Evolutionary conservation across 2,888 invertebrate species (phyloP), one percentile per base, ranked within the genome.

Genomic region (Tortrix viridana): DNA sequence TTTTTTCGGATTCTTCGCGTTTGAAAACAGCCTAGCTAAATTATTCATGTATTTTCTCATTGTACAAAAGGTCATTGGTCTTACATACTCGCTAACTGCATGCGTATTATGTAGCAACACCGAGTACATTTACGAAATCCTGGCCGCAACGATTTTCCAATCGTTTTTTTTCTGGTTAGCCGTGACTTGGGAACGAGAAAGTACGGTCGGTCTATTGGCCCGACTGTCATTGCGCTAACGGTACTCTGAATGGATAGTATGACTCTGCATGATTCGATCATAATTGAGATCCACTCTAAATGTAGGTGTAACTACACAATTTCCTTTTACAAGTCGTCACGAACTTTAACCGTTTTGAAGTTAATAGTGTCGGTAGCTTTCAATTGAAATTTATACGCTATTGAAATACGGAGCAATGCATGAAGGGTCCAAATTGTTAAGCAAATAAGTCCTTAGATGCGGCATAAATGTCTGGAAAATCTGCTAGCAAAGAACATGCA

Each of bases 221-320:
- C 71, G 77, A 75, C 79, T 87, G 84, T 84, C 88, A 85, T 87
- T 86, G 82, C 67, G 26, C 46, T 88, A 89, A 88, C 89, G 88
- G 89, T 85, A 85, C 67, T 66, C 67, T 60, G 76, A 81, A 88
- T 85, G 83, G 81, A 82, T 81, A 77, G 78, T 84, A 88, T 88
- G 89, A 88, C 89, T 81, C 67, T 72, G 86, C 89, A 88, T 82
- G 79, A 87, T 88, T 88, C 80, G 79, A 81, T 79, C 74, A 84
- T 87, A 85, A 87, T 87, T 82, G 84, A 82, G 81, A 80, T 74
- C 76, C 76, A 80, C 79, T 83, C 76, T 73, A 73, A 74, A 74
- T 75, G 71, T 74, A 75, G 74, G 68, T 70, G 70, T 63, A 63
- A 68, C 70, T 71, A 72, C 76, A 66, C 67, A 77, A 79, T 80